These are phyloP conservation scores for Sylvia borin DNA, from an alignment of 2,797 vertebrate species.

Conservation along the genomic window DNA sequence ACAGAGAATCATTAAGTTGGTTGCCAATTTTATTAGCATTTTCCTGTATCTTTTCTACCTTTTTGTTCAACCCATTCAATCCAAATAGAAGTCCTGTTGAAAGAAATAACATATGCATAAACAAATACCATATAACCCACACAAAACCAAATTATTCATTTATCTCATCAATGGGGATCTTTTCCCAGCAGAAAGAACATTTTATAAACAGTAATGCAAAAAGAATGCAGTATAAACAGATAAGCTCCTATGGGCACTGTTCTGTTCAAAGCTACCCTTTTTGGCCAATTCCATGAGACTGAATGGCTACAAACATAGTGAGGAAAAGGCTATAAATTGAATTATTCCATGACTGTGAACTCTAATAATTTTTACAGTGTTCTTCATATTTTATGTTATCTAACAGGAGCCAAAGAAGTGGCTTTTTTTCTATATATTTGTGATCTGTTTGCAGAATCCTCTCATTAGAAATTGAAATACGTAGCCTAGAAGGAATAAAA, in stretches of 20 bases:
- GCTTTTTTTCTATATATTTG: not conserved
- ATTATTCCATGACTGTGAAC: not conserved
- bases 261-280: not conserved
- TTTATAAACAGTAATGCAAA: not conserved
- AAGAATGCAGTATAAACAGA: not conserved
- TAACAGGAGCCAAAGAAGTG: not conserved
- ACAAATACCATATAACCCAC: not conserved
- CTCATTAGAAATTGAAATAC: not conserved
- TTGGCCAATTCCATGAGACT: not conserved
- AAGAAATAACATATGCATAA: not conserved
- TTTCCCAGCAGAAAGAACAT: not conserved
- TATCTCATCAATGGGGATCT: not conserved
- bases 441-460: not conserved
- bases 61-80: conserved; percentile 73
- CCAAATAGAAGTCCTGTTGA: conserved; percentile 76
- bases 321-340: not conserved
- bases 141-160: not conserved
- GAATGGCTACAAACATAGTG: not conserved
- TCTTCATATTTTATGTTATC: not conserved
- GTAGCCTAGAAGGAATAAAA: not conserved
- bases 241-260: not conserved
- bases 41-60: conserved; percentile 71
- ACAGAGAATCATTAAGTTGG: conserved; percentile 77
- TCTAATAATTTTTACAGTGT: not conserved
- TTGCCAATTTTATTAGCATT: conserved; percentile 69